Evolutionary conservation across 2,113 vertebrate species (phyloP).

Genomic region (Perccottus glenii): DNA sequence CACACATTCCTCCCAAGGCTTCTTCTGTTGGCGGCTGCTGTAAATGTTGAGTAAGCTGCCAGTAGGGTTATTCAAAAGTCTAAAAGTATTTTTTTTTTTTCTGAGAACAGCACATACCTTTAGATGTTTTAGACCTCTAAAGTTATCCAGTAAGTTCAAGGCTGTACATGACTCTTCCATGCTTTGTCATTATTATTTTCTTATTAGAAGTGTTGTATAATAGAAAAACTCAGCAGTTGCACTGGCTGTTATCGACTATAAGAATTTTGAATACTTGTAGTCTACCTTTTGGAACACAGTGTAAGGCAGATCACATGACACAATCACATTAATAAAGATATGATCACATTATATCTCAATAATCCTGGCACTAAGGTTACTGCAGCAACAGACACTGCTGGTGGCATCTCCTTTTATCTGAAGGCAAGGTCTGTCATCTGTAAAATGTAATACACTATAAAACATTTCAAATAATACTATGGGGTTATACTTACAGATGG

Average conservation of each 20-base stretch:
- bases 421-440: conserved; percentile 1
- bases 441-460: neutral
- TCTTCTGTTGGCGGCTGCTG: conserved; percentile 14
- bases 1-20: neutral
- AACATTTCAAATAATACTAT: no score
- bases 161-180: neutral
- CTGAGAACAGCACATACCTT: conserved; percentile 4
- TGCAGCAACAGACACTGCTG: conserved; percentile 3
- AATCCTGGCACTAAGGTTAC: conserved; percentile 10
- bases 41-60: conserved; percentile 13
- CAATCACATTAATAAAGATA: conserved; percentile 4
- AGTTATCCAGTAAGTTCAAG: conserved; percentile 4
- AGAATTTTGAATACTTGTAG: no score
- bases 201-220: no score
- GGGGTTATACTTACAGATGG: no score
- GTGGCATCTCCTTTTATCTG: neutral
- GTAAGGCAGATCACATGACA: neutral
- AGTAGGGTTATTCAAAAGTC: conserved; percentile 6
- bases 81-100: conserved; percentile 24
- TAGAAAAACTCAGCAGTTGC: no score
- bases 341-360: conserved; percentile 38
- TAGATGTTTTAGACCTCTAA: conserved; percentile 8
- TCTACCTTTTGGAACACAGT: no score
- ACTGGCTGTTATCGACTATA: no score
- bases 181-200: no score